Conservation (phyloP, 2,888 invertebrate species). For the Criorhina ranunculi region DNA sequence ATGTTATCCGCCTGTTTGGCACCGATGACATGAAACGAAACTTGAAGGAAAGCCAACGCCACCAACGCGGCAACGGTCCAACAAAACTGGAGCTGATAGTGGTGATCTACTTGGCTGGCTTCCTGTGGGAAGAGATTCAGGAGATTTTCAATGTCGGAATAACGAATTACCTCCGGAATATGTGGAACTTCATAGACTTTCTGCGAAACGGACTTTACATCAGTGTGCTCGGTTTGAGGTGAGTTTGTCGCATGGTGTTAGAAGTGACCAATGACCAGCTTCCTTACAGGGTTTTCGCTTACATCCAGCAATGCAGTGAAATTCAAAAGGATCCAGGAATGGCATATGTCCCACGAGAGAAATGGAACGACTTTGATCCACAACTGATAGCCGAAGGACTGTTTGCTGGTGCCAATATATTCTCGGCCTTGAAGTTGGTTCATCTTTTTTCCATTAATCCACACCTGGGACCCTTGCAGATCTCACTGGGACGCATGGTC, state of each 20-base stretch:
- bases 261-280: background rate
- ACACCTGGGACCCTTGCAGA: conserved; percentile 95
- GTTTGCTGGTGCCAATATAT: conserved; percentile 97
- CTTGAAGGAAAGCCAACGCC: conserved; percentile 87
- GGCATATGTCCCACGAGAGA: conserved; percentile 91
- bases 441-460: conserved; percentile 97
- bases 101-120: conserved; percentile 93
- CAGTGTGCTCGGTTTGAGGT: conserved; percentile 88
- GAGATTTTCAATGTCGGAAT: conserved; percentile 96
- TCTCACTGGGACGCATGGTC: conserved; percentile 95
- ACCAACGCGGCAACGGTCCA: conserved; percentile 94
- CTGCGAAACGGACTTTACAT: conserved; percentile 94
- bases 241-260: conserved; percentile 43
- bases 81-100: conserved; percentile 93
- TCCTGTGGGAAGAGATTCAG: conserved; percentile 96
- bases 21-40: conserved; percentile 88
- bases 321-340: conserved; percentile 88
- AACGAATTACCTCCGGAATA: conserved; percentile 92
- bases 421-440: conserved; percentile 95
- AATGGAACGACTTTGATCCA: conserved; percentile 97
- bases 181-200: conserved; percentile 99
- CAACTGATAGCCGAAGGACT: conserved; percentile 96
- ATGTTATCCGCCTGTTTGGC: conserved; percentile 90
- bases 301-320: conserved; percentile 90
- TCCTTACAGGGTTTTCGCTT: conserved; percentile 88